Percentiles rank a stretch among this genome's conserved stretches.
These are phyloP conservation scores for Archilochus colubris DNA, from an alignment of 2,113 vertebrate genomes.

Conservation along the genomic window DNA sequence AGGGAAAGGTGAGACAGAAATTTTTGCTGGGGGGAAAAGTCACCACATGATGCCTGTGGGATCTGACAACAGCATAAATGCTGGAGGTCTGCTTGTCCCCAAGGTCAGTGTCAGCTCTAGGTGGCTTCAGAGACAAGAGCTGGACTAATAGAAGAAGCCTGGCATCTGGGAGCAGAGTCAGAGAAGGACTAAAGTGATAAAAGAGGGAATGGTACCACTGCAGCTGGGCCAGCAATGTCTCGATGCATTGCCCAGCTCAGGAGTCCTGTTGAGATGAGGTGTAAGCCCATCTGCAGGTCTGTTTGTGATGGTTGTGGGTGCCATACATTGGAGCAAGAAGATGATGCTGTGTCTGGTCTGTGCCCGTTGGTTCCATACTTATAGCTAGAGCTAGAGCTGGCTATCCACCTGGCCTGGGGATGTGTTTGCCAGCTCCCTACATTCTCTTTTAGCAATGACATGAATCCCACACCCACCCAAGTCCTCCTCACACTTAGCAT, in stretches of 20 bases:
- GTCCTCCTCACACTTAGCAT: neutral
- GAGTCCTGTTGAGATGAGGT: neutral
- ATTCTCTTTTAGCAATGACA: neutral
- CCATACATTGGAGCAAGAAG: neutral
- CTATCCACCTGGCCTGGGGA: accelerated
- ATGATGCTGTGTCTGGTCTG: neutral
- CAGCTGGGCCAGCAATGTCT: neutral
- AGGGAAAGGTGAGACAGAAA: neutral
- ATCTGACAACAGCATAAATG: neutral
- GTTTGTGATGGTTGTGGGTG: neutral
- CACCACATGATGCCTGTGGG: neutral
- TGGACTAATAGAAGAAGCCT: neutral
- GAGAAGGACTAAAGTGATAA: neutral
- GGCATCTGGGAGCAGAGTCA: neutral
- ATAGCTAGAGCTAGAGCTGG: neutral
- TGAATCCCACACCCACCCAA: neutral
- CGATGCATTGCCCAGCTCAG: neutral
- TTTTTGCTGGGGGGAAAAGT: neutral
- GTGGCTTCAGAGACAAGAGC: neutral
- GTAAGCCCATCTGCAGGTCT: accelerated
- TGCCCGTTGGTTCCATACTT: neutral
- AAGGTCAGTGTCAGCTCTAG: neutral
- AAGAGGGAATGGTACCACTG: neutral
- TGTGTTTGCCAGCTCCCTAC: neutral
- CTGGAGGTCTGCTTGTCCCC: neutral